Evolutionary conservation across 2,888 invertebrate genomes (phyloP).

Genomic region (Rugalucina vietnamica): DNA sequence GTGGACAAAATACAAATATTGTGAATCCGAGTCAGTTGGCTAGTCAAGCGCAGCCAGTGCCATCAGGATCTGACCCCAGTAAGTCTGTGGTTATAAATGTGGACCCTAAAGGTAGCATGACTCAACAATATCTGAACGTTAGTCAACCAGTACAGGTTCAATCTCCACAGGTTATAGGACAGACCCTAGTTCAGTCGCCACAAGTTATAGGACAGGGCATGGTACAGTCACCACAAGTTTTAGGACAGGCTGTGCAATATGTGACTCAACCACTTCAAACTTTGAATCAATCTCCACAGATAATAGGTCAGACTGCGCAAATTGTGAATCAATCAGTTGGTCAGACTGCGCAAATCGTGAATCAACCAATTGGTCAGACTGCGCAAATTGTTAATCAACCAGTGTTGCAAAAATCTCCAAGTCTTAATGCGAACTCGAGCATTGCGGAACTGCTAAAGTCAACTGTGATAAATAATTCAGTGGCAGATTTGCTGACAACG

Average conservation of each 20-base stretch:
- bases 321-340: too few relatives aligned
- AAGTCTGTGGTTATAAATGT: not conserved
- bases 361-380: not conserved
- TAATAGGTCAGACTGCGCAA: too few relatives aligned
- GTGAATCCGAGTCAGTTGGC: not conserved
- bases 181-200: too few relatives aligned
- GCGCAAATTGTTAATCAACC: not conserved
- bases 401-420: not conserved
- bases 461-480: not conserved
- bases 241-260: too few relatives aligned
- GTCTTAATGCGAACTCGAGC: not conserved
- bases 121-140: not conserved
- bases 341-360: not conserved
- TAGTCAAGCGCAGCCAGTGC: not conserved
- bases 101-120: not conserved
- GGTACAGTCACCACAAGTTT: too few relatives aligned
- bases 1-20: too few relatives aligned
- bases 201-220: too few relatives aligned
- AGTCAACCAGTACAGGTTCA: not conserved
- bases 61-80: not conserved
- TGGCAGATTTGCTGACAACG: not conserved
- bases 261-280: too few relatives aligned
- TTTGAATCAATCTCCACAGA: too few relatives aligned
- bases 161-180: too few relatives aligned
- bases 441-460: not conserved